phyloP scores from a whole-genome alignment of 2,113 vertebrate genomes.

The Centropus bengalensis region DNA sequence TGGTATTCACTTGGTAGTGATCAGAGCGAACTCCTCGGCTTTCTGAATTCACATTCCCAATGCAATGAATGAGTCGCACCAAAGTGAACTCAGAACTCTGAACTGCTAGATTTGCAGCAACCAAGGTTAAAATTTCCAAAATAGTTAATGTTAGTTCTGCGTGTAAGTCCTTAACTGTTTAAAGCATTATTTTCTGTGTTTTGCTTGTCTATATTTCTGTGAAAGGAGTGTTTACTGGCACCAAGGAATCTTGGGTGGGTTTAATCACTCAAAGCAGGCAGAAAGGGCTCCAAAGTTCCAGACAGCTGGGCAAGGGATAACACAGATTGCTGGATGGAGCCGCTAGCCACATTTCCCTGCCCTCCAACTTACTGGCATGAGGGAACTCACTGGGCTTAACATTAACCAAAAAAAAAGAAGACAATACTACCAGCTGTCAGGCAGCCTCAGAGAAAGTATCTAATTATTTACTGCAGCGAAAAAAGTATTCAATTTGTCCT shows the following conservation, averaged over 20 bases:
- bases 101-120: neutral
- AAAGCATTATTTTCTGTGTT: neutral
- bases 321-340: slow-evolving; percentile 13
- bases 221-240: neutral
- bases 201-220: neutral
- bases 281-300: neutral
- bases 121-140: neutral
- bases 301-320: neutral
- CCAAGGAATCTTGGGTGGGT: neutral
- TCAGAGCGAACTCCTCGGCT: neutral
- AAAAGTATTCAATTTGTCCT: neutral
- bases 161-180: neutral
- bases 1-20: neutral
- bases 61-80: neutral
- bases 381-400: neutral
- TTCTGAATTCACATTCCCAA: neutral
- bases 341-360: neutral
- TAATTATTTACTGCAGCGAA: neutral
- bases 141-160: neutral
- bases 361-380: neutral
- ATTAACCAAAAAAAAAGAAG: neutral
- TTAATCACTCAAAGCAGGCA: neutral
- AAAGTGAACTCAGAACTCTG: neutral
- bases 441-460: neutral
- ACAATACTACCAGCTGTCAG: neutral